Conservation (phyloP, 2,888 invertebrate species). For the Deilephila porcellus region DNA sequence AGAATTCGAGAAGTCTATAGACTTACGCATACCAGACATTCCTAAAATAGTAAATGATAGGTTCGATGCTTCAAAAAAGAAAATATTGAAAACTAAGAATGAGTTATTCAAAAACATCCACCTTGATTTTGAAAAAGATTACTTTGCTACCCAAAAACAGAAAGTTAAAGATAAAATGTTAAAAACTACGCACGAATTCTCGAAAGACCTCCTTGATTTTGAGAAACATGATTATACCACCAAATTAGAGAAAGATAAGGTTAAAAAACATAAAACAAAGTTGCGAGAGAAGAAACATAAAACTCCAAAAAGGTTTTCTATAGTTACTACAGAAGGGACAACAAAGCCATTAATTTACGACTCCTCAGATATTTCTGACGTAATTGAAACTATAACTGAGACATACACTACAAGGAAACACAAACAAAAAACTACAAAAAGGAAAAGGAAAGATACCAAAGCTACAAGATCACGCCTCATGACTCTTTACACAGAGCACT, state of each 20-base stretch:
- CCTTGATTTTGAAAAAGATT: neutral
- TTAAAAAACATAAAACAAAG: neutral
- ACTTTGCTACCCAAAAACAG: neutral
- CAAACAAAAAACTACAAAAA: neutral
- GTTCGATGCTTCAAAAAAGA: neutral
- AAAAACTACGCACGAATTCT: too few relatives aligned
- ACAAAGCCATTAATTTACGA: neutral
- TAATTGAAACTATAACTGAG: neutral
- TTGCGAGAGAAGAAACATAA: neutral
- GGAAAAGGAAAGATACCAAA: conserved; percentile 28
- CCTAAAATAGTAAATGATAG: neutral
- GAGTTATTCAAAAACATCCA: neutral
- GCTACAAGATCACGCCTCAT: conserved; percentile 32
- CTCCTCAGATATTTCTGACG: neutral
- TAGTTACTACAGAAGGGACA: neutral
- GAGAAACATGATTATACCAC: neutral
- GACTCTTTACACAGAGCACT: conserved; percentile 36
- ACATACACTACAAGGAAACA: neutral
- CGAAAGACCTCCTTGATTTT: too few relatives aligned
- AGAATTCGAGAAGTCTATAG: conserved; percentile 27
- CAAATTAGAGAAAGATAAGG: neutral
- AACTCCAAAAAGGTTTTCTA: neutral
- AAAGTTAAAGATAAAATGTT: neutral
- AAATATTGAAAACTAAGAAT: neutral
- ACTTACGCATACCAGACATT: conserved; percentile 12